Percentiles rank a stretch among this genome's conserved stretches.
Conservation (phyloP, 2,888 invertebrate genomes). For the Calameuta idolon region DNA sequence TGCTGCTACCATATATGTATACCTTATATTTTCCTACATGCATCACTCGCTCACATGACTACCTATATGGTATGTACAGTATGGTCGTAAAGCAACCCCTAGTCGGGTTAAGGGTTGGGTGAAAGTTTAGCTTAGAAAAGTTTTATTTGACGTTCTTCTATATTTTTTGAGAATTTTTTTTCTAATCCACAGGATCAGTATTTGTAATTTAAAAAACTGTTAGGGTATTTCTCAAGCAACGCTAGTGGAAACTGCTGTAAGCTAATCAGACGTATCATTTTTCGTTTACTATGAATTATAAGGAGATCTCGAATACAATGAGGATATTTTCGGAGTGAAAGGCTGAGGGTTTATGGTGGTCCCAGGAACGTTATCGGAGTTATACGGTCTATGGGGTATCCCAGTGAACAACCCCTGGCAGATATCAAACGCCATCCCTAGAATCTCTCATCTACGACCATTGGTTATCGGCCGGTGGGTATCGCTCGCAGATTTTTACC, state of each 20-base stretch:
- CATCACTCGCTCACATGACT: too few relatives aligned
- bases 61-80: conserved; percentile 39
- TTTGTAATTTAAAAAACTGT: background rate
- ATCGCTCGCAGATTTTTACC: conserved; percentile 36
- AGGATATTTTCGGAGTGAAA: conserved; percentile 31
- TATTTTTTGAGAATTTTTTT: background rate
- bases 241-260: too few relatives aligned
- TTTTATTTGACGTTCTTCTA: too few relatives aligned
- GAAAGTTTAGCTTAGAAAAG: conserved; percentile 39
- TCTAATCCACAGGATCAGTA: background rate
- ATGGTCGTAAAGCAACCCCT: conserved; percentile 54
- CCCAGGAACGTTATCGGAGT: conserved; percentile 48
- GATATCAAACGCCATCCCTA: conserved; percentile 41
- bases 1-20: conserved; percentile 35
- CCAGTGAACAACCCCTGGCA: conserved; percentile 36
- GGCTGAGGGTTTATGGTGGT: conserved; percentile 45
- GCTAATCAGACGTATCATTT: too few relatives aligned
- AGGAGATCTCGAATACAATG: background rate
- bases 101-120: conserved; percentile 48
- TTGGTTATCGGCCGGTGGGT: conserved; percentile 31
- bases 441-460: conserved; percentile 20
- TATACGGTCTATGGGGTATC: conserved; percentile 45
- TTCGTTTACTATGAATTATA: background rate
- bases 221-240: too few relatives aligned
- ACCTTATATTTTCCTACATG: too few relatives aligned